Percentiles rank a stretch among this genome's conserved stretches.
Conservation (phyloP, 2,888 invertebrate genomes). For the Trachelus iudaicus region DNA sequence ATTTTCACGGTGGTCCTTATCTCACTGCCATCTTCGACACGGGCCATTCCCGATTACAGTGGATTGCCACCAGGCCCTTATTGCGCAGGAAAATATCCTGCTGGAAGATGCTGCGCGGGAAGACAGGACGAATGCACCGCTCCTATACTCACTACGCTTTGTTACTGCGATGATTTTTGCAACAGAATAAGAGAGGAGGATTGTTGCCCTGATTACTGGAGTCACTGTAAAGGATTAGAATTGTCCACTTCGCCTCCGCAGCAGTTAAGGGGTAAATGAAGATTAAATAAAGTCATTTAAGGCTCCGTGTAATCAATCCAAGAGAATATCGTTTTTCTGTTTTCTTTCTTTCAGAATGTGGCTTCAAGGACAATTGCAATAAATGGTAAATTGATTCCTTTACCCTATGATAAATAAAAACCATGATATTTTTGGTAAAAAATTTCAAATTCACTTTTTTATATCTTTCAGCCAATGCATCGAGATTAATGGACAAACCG, state of each 20-base stretch:
- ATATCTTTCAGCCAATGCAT: conserved; percentile 71
- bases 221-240: conserved; percentile 73
- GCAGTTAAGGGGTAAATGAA: conserved; percentile 29
- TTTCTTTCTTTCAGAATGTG: conserved; percentile 64
- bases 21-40: conserved; percentile 26
- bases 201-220: conserved; percentile 93
- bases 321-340: neutral
- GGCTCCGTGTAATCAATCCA: neutral
- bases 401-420: neutral
- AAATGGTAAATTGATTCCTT: conserved; percentile 70
- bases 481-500: conserved; percentile 50
- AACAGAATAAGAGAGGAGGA: conserved; percentile 79
- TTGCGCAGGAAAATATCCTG: conserved; percentile 64
- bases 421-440: neutral
- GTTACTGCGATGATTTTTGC: conserved; percentile 96
- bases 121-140: conserved; percentile 85
- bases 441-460: neutral
- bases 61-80: conserved; percentile 73
- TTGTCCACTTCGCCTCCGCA: conserved; percentile 41
- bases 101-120: conserved; percentile 76
- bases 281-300: neutral
- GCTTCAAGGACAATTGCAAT: conserved; percentile 77
- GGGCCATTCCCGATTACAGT: conserved; percentile 51
- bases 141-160: conserved; percentile 82
- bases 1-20: conserved; percentile 28